phyloP scores from a whole-genome alignment of 2,888 invertebrate genomes.

The Drosophila longiperda region DNA sequence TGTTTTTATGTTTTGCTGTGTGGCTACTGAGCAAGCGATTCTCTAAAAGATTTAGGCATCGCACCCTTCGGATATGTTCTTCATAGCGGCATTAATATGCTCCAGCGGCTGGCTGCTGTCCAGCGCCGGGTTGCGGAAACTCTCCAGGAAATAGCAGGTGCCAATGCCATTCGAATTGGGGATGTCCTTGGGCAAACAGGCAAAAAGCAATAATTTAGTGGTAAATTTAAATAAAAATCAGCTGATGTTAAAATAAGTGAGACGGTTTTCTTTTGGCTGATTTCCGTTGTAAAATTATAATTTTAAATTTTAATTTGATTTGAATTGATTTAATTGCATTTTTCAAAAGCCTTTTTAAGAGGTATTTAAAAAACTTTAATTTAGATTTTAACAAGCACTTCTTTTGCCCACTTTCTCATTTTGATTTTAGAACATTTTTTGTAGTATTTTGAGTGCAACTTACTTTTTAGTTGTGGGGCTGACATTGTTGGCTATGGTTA shows the following conservation, averaged over 20 bases:
- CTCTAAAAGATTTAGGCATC: conserved; percentile 61
- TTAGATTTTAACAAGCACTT: background rate
- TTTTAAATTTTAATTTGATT: conserved; percentile 86
- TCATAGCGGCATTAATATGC: conserved; percentile 84
- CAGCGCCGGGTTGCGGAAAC: conserved; percentile 90
- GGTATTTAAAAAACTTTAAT: background rate
- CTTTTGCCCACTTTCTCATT: background rate
- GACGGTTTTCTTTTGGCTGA: background rate
- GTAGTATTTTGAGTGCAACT: conserved; percentile 83
- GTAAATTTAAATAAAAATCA: background rate
- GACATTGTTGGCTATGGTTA: conserved; percentile 97
- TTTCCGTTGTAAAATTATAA: background rate
- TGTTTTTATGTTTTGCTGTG: conserved; percentile 23
- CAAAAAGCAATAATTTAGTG: conserved; percentile 53
- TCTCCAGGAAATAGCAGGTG: conserved; percentile 94
- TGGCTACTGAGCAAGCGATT: conserved; percentile 61
- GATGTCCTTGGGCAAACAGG: conserved; percentile 94
- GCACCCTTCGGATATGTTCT: conserved; percentile 77
- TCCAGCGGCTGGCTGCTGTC: conserved; percentile 86
- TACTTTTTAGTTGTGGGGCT: conserved; percentile 97
- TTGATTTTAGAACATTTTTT: background rate
- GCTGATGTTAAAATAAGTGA: background rate
- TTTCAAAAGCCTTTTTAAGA: background rate
- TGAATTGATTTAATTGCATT: background rate
- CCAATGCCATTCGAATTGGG: conserved; percentile 89